A percentile compares a stretch with the other conserved stretches of the same genome.
Evolutionary conservation across 1,140 invertebrate genomes (phyloP).

Genomic region (Batillaria attramentaria): DNA sequence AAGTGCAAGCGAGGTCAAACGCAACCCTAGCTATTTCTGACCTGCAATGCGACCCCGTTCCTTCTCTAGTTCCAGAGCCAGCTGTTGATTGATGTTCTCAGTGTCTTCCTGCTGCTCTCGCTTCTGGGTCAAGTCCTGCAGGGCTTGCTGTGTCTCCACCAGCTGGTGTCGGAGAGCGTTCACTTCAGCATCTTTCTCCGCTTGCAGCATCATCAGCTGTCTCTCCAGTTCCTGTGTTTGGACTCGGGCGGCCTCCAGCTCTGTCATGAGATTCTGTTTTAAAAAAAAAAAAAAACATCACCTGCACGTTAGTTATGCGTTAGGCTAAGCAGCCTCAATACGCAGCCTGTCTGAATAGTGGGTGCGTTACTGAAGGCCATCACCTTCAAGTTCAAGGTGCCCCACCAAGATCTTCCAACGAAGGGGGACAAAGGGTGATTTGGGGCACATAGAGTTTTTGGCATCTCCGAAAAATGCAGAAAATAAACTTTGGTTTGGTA

Average conservation of each 20-base stretch:
- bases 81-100: slow-evolving; percentile 55
- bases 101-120: slow-evolving; percentile 44
- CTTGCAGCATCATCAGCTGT: slow-evolving; percentile 48
- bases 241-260: slow-evolving; percentile 52
- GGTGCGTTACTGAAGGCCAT: too few species aligned
- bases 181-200: slow-evolving; percentile 51
- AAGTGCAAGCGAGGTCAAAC: too few species aligned
- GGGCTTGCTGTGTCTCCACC: slow-evolving; percentile 47
- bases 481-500: too few species aligned
- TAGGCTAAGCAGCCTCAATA: neutral
- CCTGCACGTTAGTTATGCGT: too few species aligned
- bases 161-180: slow-evolving; percentile 54
- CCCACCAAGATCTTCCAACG: too few species aligned
- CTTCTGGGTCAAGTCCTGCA: slow-evolving; percentile 42
- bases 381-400: too few species aligned
- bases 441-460: too few species aligned
- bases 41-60: slow-evolving; percentile 72
- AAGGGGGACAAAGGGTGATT: too few species aligned
- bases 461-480: too few species aligned
- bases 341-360: neutral
- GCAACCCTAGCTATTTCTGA: too few species aligned
- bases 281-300: neutral
- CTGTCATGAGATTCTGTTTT: slow-evolving; percentile 56
- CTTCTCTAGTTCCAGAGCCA: slow-evolving; percentile 70
- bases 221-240: slow-evolving; percentile 56